These are phyloP conservation scores for Toxonevra muliebris DNA, from an alignment of 2,888 invertebrate species.

Conservation along the genomic window DNA sequence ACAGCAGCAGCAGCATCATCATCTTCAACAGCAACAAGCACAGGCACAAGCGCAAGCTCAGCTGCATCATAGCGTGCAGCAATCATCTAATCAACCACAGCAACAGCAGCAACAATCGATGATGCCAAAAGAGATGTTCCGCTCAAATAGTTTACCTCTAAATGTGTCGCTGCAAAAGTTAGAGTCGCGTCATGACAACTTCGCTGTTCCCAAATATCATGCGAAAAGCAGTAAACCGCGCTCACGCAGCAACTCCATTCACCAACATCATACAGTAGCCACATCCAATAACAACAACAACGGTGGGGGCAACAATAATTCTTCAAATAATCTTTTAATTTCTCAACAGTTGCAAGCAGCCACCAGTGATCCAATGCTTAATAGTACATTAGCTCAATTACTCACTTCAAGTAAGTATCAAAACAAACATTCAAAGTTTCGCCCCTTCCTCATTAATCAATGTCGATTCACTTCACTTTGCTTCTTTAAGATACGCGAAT, in stretches of 20 bases:
- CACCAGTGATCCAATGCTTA: constrained; percentile 78
- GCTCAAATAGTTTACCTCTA: constrained; percentile 72
- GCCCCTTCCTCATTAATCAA: background rate
- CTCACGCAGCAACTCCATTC: constrained; percentile 63
- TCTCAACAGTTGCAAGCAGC: constrained; percentile 73
- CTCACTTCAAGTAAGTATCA: constrained; percentile 68
- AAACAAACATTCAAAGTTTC: constrained; percentile 7
- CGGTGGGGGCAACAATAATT: constrained; percentile 30
- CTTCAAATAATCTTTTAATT: constrained; percentile 40
- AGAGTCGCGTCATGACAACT: constrained; percentile 54
- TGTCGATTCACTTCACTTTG: background rate
- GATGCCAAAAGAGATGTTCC: constrained; percentile 68
- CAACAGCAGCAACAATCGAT: constrained; percentile 42
- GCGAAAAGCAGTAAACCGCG: constrained; percentile 53
- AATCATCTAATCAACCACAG: constrained; percentile 41
- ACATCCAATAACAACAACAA: constrained; percentile 35
- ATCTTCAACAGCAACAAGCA: constrained; percentile 34
- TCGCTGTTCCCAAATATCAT: constrained; percentile 62
- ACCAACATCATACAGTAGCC: constrained; percentile 55
- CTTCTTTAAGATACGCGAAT: constrained; percentile 30
- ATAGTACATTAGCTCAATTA: constrained; percentile 83
- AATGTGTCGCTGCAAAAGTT: constrained; percentile 68
- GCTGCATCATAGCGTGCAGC: constrained; percentile 18
- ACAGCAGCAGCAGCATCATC: constrained; percentile 38
- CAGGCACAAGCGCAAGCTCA: constrained; percentile 35